Evolutionary conservation across 2,113 vertebrate genomes (phyloP).

Genomic region (Turnix velox): DNA sequence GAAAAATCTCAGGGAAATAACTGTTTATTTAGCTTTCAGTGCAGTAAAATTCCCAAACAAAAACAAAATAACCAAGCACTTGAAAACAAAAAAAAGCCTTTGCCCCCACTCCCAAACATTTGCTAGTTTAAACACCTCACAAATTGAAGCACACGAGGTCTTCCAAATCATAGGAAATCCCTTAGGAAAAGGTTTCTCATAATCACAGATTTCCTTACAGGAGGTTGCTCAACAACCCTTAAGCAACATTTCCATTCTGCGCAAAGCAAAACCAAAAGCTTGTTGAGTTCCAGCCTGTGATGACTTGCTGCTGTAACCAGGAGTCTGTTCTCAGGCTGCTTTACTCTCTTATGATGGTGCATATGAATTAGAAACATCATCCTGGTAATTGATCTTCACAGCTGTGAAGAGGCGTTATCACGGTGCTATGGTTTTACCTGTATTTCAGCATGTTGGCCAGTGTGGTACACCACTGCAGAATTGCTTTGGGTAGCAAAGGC

Average conservation of each 20-base stretch:
- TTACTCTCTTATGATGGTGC: background rate
- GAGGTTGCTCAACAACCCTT: constrained; percentile 57
- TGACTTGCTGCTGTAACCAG: background rate
- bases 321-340: background rate
- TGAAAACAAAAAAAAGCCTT: background rate
- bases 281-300: background rate
- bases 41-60: background rate
- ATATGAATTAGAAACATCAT: background rate
- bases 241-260: constrained; percentile 39
- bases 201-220: constrained; percentile 44
- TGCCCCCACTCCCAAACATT: background rate
- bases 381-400: background rate
- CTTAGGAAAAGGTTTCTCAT: constrained; percentile 59
- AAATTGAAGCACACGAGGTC: background rate
- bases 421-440: background rate
- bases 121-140: constrained; percentile 12
- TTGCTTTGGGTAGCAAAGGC: background rate
- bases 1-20: background rate
- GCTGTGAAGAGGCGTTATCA: background rate
- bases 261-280: constrained; percentile 32
- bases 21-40: background rate
- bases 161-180: constrained; percentile 53
- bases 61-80: background rate
- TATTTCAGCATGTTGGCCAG: background rate
- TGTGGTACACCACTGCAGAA: background rate